Percentiles rank a stretch among this genome's conserved stretches.
Conservation (phyloP, 2,797 vertebrate species). For the Fistularia tabacaria region DNA sequence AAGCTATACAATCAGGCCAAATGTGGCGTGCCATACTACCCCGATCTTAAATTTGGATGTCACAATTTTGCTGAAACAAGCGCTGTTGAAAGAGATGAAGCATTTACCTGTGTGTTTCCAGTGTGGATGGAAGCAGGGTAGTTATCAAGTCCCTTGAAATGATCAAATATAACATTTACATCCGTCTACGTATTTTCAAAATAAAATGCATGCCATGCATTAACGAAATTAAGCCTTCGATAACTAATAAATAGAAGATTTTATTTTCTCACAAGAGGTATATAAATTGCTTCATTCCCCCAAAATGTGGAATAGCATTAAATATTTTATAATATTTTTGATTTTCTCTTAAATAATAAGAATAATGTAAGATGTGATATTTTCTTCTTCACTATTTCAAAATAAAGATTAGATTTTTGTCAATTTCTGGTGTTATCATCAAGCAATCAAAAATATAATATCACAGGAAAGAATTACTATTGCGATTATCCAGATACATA, state of each 20-base stretch:
- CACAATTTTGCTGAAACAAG: not conserved
- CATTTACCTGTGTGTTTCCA: conserved; percentile 57
- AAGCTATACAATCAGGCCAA: not conserved
- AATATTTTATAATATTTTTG: too few species aligned
- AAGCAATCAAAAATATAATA: too few species aligned
- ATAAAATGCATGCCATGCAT: conserved; percentile 12
- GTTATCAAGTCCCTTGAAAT: not conserved
- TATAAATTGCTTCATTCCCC: too few species aligned
- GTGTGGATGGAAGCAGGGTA: conserved; percentile 12
- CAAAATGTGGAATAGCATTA: too few species aligned
- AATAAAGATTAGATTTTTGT: too few species aligned
- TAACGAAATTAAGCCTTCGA: too few species aligned
- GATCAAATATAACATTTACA: not conserved
- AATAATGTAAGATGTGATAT: too few species aligned
- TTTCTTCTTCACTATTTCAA: too few species aligned
- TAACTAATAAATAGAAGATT: not conserved
- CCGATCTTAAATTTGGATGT: fast-evolving
- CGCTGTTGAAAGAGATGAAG: not conserved
- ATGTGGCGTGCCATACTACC: fast-evolving
- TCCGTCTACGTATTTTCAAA: conserved; percentile 39
- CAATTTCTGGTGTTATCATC: too few species aligned
- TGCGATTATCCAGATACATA: too few species aligned
- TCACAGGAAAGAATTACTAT: too few species aligned
- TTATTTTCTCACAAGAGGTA: not conserved
- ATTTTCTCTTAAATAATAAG: too few species aligned